Percentiles rank a stretch among this genome's conserved stretches.
Evolutionary conservation across 2,888 invertebrate genomes (phyloP).

Genomic region (Tenthredo distinguenda): DNA sequence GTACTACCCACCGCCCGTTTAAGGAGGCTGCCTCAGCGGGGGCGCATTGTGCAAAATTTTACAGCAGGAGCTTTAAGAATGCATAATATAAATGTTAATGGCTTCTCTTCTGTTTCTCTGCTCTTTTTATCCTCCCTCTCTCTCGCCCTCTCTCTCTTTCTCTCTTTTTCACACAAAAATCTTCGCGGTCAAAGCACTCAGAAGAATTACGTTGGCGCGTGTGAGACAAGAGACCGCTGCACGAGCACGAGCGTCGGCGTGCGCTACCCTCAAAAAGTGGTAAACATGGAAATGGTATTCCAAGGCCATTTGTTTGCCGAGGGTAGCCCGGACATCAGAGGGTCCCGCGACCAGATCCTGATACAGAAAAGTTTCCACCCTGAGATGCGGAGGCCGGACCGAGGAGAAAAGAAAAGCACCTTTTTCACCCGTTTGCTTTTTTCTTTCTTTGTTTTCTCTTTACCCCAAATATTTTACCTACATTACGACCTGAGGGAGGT

Average conservation of each 20-base stretch:
- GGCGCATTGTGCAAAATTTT: conserved; percentile 64
- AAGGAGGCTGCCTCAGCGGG: conserved; percentile 55
- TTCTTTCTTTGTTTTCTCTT: background rate
- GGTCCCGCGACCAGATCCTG: background rate
- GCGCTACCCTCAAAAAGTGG: conserved; percentile 25
- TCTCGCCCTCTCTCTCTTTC: background rate
- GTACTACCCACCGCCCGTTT: background rate
- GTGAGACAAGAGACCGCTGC: conserved; percentile 33
- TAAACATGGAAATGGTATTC: conserved; percentile 64
- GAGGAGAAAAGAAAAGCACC: conserved; percentile 17
- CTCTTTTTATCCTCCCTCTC: background rate
- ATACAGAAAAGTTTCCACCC: conserved; percentile 25
- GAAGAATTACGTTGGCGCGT: conserved; percentile 35
- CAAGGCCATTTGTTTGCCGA: conserved; percentile 54
- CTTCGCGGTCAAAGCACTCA: conserved; percentile 18
- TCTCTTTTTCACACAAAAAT: background rate
- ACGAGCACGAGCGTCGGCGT: background rate
- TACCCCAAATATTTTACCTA: conserved; percentile 17
- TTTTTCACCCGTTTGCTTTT: conserved; percentile 13
- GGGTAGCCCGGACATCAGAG: conserved; percentile 32
- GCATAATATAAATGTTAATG: conserved; percentile 73
- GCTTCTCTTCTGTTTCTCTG: conserved; percentile 10
- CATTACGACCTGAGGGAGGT: conserved; percentile 13
- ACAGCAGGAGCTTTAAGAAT: conserved; percentile 62
- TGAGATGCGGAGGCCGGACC: conserved; percentile 10